Evolutionary conservation across 2,888 invertebrate species (phyloP).

Genomic region (Epinotia ramella): DNA sequence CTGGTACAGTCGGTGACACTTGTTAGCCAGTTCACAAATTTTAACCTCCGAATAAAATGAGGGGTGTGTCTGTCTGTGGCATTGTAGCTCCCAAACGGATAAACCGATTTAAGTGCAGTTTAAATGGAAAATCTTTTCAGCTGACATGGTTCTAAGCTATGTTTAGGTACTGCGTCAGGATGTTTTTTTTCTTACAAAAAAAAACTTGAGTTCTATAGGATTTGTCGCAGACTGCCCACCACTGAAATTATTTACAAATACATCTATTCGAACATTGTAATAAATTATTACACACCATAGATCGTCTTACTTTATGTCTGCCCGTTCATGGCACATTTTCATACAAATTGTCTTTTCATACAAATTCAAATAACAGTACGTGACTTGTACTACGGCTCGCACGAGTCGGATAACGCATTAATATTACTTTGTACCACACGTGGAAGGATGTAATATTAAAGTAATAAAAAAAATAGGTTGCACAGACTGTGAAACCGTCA

Average conservation of each 20-base stretch:
- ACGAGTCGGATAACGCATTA: conserved; percentile 47
- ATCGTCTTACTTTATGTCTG: conserved; percentile 59
- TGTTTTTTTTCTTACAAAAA: no score
- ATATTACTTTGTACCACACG: conserved; percentile 76
- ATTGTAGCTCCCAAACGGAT: no score
- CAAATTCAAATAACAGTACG: conserved; percentile 47
- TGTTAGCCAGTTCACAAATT: no score
- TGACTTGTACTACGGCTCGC: conserved; percentile 43
- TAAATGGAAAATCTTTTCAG: no score
- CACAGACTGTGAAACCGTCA: conserved; percentile 20
- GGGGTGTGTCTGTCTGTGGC: no score
- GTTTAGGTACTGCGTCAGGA: no score
- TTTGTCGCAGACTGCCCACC: conserved; percentile 2
- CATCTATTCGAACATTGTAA: conserved; percentile 48
- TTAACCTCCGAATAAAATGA: no score
- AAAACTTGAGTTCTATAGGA: background rate
- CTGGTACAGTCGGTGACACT: conserved; percentile 9
- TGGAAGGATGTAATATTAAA: conserved; percentile 1
- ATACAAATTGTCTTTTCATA: conserved; percentile 54
- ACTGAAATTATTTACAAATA: conserved; percentile 44
- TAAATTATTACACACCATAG: conserved; percentile 52
- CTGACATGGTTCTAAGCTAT: no score
- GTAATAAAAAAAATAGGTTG: conserved; percentile 44
- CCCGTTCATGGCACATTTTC: conserved; percentile 78
- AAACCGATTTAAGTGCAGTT: no score